Base-by-base conservation (phyloP, 2,113 vertebrate genomes). In the Hymenochirus boettgeri region DNA sequence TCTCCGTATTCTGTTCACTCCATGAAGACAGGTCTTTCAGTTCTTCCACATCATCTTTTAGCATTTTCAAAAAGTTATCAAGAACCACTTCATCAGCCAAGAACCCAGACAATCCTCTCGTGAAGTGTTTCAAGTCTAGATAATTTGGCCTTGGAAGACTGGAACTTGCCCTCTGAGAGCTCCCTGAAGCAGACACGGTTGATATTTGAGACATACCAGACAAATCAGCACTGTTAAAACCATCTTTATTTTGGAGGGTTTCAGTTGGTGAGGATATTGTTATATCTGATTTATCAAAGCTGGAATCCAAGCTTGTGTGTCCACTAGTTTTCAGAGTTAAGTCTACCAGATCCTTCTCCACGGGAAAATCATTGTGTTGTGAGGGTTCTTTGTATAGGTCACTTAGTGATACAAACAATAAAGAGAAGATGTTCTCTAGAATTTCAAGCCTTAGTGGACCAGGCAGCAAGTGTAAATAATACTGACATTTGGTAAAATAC, bases 381-480 rank as follows among this genome's bases (percentile, higher is more conserved):
- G 69, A 4, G 70, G 73, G 57, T 35, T 81, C 80, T 67, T 64
- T 72, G 37, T 65, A 57, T 48, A 99, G 92, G 70, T 98, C 93
- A n/a, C 81, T 52, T 24, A 82, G 87, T 42, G 92, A 96, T 66
- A 96, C 70, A 72, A 99, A 90, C 72, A 99, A 87, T 52, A 99
- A 86, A 2, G 96, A 99, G 78, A 97, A 98, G 79, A 99, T 92
- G 76, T 98, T 97, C 83, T 99, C 96, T 72, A 99, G 85, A 63
- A 99, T 85, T 75, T 99, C 96, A 76, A 98, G 78, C 23, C 91
- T 91, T 70, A 97, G 79, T 71, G 91, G 80, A 69, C 83, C 79
- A 1, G 95, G 96, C 57, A 96, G 10, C 0, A 82, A 80, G 70
- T 87, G 83, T 74, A 98, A 81, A 65, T 90, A 93, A 64, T 91